These are phyloP conservation scores for Recurvirostra avosetta DNA, from an alignment of 2,113 vertebrate species.

Conservation along the genomic window DNA sequence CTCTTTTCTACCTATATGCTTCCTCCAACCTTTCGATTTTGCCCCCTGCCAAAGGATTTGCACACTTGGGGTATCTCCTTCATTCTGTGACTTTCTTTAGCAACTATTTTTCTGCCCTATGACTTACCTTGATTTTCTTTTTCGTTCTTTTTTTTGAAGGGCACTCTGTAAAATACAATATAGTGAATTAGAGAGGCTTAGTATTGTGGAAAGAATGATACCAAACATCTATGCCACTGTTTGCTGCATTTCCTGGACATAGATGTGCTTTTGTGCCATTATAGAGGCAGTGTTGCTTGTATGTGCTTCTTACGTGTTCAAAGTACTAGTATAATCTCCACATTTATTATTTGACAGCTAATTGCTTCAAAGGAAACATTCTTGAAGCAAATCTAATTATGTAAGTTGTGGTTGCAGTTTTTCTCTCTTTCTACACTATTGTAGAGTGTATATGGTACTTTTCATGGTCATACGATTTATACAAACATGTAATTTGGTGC, in stretches of 20 bases:
- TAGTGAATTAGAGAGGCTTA: conserved; percentile 9
- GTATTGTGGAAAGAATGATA: not conserved
- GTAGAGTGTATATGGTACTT: not conserved
- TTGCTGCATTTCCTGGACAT: not conserved
- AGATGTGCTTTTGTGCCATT: not conserved
- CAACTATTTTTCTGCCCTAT: conserved; percentile 34
- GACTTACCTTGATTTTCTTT: not conserved
- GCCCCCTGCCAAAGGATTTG: not conserved
- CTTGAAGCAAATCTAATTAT: not conserved
- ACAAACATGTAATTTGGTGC: not conserved
- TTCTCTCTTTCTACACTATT: not conserved
- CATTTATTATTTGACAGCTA: not conserved
- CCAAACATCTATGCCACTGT: not conserved
- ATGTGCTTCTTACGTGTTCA: not conserved
- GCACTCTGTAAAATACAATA: not conserved
- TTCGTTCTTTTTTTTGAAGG: not conserved
- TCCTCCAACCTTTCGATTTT: not conserved
- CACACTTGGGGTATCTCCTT: conserved; percentile 26
- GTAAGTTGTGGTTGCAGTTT: not conserved
- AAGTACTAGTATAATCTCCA: not conserved
- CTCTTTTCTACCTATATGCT: not conserved
- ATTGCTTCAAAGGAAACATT: not conserved
- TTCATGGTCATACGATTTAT: not conserved
- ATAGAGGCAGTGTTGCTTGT: not conserved
- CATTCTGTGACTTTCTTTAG: conserved; percentile 2